Evolutionary conservation across 2,888 invertebrate species (phyloP).

Genomic region (Pogonocherus hispidulus): DNA sequence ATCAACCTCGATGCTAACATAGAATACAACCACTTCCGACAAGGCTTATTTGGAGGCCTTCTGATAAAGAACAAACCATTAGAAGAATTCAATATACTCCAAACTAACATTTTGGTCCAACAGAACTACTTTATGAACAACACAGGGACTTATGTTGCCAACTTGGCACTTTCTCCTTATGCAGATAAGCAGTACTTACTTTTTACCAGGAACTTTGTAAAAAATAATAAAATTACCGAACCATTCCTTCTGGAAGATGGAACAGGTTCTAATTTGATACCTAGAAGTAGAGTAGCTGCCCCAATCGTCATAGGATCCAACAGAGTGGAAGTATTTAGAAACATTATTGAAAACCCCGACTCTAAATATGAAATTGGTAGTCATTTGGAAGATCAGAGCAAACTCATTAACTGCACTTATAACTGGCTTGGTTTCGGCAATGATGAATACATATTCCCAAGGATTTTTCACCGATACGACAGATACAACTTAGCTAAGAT

Average conservation of each 20-base stretch:
- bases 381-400: conserved; percentile 94
- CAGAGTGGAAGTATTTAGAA: conserved; percentile 90
- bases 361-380: conserved; percentile 96
- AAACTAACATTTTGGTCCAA: conserved; percentile 79
- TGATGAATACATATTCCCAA: conserved; percentile 80
- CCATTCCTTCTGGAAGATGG: conserved; percentile 81
- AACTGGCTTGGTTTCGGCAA: conserved; percentile 91
- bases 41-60: conserved; percentile 86
- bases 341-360: conserved; percentile 91
- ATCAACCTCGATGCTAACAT: conserved; percentile 83
- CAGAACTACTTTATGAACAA: conserved; percentile 94
- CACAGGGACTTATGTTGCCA: conserved; percentile 88
- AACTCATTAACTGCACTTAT: conserved; percentile 91
- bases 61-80: conserved; percentile 85
- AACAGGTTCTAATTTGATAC: conserved; percentile 81
- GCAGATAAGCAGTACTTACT: conserved; percentile 84
- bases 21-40: conserved; percentile 90
- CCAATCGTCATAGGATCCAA: conserved; percentile 92
- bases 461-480: conserved; percentile 88
- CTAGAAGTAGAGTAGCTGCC: conserved; percentile 93
- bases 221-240: conserved; percentile 88
- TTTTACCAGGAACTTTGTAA: conserved; percentile 90
- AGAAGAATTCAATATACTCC: conserved; percentile 85
- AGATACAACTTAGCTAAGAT: conserved; percentile 96
- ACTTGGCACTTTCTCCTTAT: conserved; percentile 89